phyloP scores from a whole-genome alignment of 2,113 vertebrate species.

The Melanotaenia duboulayi region DNA sequence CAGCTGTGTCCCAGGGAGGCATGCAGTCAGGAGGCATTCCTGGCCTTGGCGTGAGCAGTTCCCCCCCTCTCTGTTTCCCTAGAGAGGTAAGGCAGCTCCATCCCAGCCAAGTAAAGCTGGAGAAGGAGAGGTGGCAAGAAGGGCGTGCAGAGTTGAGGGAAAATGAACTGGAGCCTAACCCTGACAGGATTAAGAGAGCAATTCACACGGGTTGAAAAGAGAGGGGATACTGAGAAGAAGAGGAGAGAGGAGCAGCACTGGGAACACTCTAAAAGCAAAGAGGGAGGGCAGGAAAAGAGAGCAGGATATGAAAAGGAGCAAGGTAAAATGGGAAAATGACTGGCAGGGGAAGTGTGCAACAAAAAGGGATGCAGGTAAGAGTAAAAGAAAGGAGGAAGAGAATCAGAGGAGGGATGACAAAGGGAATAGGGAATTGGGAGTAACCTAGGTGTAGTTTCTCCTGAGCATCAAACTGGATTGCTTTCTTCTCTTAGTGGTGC shows the following conservation, averaged over 20 bases:
- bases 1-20: constrained; percentile 58
- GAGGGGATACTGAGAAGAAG: constrained; percentile 14
- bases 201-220: constrained; percentile 52
- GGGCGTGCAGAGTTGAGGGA: constrained; percentile 40
- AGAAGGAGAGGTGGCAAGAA: constrained; percentile 20
- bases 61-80: constrained; percentile 13
- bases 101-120: constrained; percentile 16
- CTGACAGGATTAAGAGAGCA: constrained; percentile 62
- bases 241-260: constrained; percentile 20
- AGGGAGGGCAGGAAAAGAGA: constrained; percentile 5
- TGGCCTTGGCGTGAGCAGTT: constrained; percentile 7
- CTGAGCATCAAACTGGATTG: constrained; percentile 4
- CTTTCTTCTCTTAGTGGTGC: background rate
- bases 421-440: background rate
- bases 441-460: background rate
- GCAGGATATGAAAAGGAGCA: background rate
- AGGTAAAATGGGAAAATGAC: constrained; percentile 14
- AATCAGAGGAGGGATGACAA: background rate
- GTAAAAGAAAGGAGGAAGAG: background rate
- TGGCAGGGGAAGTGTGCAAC: background rate
- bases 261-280: constrained; percentile 36
- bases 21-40: constrained; percentile 25
- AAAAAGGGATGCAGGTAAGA: constrained; percentile 8
- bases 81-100: constrained; percentile 50
- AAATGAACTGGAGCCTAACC: constrained; percentile 41